phyloP scores from a whole-genome alignment of 2,888 invertebrate genomes.

The Drosophila algonquin region DNA sequence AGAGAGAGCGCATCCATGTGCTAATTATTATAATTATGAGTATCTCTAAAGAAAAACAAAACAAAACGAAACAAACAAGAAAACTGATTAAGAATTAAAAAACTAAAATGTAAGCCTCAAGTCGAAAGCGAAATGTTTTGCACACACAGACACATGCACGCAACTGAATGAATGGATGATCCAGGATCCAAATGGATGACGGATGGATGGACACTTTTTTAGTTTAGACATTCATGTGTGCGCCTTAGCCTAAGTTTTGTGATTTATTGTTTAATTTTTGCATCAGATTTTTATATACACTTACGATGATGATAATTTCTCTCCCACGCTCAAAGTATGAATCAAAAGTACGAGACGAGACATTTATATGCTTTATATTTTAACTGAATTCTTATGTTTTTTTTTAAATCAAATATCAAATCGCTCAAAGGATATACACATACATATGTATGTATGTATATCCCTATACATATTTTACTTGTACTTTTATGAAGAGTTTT shows the following conservation, averaged over 20 bases:
- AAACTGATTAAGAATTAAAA: conserved; percentile 72
- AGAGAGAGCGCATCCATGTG: conserved; percentile 21
- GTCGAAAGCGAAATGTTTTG: conserved; percentile 45
- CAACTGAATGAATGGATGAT: conserved; percentile 29
- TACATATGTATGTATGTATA: too few relatives aligned
- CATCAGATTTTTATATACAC: conserved; percentile 44
- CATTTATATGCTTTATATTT: conserved; percentile 51
- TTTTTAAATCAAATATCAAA: conserved; percentile 8
- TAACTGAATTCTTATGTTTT: conserved; percentile 34
- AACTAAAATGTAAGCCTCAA: conserved; percentile 57
- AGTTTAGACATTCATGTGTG: conserved; percentile 65
- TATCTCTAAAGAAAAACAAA: conserved; percentile 24
- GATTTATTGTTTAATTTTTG: conserved; percentile 73
- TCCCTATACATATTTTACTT: conserved; percentile 57
- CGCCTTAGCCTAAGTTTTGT: conserved; percentile 72
- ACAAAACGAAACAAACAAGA: conserved; percentile 35
- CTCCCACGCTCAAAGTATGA: conserved; percentile 39
- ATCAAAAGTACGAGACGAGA: conserved; percentile 23
- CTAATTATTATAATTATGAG: conserved; percentile 44
- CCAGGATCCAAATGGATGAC: conserved; percentile 7
- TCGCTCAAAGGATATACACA: conserved; percentile 13
- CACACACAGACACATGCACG: conserved; percentile 17
- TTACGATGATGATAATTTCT: conserved; percentile 38
- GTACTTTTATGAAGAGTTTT: conserved; percentile 69
- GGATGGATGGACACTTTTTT: conserved; percentile 42